Evolutionary conservation across 2,888 invertebrate genomes (phyloP).

Genomic region (Onthophagus sagittarius): DNA sequence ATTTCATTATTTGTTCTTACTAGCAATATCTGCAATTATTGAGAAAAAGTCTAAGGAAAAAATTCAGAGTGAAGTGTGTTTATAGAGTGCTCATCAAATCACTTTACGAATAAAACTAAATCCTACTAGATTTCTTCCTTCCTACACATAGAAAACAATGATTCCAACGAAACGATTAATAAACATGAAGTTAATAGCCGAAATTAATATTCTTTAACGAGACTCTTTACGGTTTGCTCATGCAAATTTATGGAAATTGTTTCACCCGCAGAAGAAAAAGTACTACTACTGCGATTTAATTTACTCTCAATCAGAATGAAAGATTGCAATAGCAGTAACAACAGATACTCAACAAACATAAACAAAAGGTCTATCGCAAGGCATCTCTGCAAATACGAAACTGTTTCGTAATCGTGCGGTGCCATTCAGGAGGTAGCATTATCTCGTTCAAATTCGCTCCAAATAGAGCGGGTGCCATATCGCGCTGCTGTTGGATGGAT

Average conservation of each 20-base stretch:
- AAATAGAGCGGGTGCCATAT: neutral
- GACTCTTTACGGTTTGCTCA: neutral
- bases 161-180: constrained; percentile 9
- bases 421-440: neutral
- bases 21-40: neutral
- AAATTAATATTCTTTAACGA: constrained; percentile 11
- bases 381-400: neutral
- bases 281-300: neutral
- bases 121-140: neutral
- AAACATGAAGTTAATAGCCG: constrained; percentile 9
- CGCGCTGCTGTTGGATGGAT: neutral
- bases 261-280: neutral
- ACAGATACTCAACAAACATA: neutral
- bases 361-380: neutral
- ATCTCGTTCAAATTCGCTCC: neutral
- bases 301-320: too few species aligned
- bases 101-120: neutral
- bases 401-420: neutral
- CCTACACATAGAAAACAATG: neutral
- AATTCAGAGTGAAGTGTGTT: too few species aligned
- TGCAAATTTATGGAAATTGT: neutral
- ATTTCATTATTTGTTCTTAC: too few species aligned
- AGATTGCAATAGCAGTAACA: too few species aligned
- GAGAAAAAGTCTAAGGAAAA: too few species aligned
- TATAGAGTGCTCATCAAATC: too few species aligned